phyloP scores from a whole-genome alignment of 1,140 invertebrate species.

The Grapholita molesta region DNA sequence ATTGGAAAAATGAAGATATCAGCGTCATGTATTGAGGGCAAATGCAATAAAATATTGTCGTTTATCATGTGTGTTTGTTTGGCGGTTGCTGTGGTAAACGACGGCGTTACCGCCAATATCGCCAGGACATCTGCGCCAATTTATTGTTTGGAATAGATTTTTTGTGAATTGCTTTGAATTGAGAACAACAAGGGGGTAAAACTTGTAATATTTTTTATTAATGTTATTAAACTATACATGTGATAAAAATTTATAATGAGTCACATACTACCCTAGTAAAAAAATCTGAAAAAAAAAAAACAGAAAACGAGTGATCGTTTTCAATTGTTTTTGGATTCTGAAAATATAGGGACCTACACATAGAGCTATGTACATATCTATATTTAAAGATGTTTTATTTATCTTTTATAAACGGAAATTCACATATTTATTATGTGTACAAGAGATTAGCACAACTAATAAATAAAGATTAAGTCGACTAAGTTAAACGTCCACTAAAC shows the following conservation, averaged over 20 bases:
- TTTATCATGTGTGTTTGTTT: slow-evolving; percentile 70
- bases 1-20: slow-evolving; percentile 60
- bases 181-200: neutral
- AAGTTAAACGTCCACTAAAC: neutral
- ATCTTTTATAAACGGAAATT: too few species aligned
- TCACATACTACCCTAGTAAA: too few species aligned
- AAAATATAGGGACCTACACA: too few species aligned
- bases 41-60: slow-evolving; percentile 69
- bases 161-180: neutral
- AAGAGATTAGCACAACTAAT: neutral
- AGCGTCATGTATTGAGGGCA: slow-evolving; percentile 55
- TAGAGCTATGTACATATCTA: too few species aligned
- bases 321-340: too few species aligned
- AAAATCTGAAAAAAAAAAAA: neutral
- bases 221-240: too few species aligned
- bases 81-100: slow-evolving; percentile 66
- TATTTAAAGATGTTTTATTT: too few species aligned
- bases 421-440: neutral
- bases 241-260: too few species aligned
- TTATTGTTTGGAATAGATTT: neutral
- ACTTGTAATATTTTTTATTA: too few species aligned
- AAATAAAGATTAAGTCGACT: neutral
- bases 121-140: slow-evolving; percentile 58
- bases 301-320: too few species aligned
- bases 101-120: slow-evolving; percentile 65